Evolutionary conservation across 2,113 vertebrate genomes (phyloP), one percentile per base, ranked within the genome.

Genomic region (Psilopsiagon aurifrons): DNA sequence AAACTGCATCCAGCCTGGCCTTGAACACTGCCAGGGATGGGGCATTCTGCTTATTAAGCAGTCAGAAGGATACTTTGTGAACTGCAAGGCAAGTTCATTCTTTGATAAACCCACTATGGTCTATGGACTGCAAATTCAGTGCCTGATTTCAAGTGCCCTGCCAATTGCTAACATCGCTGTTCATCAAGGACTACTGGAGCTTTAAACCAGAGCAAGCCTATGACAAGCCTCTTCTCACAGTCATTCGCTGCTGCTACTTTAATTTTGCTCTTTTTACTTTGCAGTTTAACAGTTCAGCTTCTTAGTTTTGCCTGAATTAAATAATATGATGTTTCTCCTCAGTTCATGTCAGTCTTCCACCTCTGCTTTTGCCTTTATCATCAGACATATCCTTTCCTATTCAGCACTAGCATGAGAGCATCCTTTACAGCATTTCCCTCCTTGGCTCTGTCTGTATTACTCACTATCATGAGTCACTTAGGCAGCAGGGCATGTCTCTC

Each of bases 1-100:
- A 35, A 59, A 3, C 57, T 9, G 22, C 22, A 14, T 59, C 33
- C 57, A 35, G 4, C 57, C 13, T 59, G 57, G 33, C 20, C 57
- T 59, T 35, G 22, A 35, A 15, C 33, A 35, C 22, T 59, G 55
- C 33, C 55, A n/a, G 55, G 55, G 55, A n/a, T 59, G 33, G 20
- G 9, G 20, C 55, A n/a, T 59, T 59, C 55, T 59, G 88, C 28
- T 88, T 62, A 73, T 86, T 94, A 55, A 76, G 31, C 60, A 91
- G 23, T 74, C 71, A n/a, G 47, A 60, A 62, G 62, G 87, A 29
- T 70, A 12, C 46, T 83, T 59, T 62, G 19, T 63, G 59, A 28
- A 1, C 63, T 70, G 24, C 52, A 49, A 80, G 83, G 92, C 93
- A 83, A 95, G 64, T 96, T 91, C 90, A 55, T 90, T 88, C 78